Evolutionary conservation across 1,140 invertebrate genomes (phyloP), one percentile per base, ranked within the genome.

Genomic region (Drosophila ambigua): DNA sequence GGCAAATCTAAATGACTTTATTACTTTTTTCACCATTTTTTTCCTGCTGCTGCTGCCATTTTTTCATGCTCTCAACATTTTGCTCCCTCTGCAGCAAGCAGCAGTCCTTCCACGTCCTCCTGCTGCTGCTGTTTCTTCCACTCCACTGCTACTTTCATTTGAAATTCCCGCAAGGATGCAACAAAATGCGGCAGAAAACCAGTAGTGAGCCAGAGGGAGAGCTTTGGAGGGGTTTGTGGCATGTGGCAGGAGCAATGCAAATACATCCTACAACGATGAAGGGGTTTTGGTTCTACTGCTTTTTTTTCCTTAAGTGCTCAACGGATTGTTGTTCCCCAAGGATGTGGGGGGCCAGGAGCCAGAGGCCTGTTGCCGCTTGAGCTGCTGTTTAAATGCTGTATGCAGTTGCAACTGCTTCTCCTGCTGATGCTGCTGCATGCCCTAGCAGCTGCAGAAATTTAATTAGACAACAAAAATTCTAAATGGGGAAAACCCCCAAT

Each of bases 1-100:
- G 76, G 24, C 61, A 83, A 88, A 88, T 88, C 83, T 88, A 89
- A 88, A 88, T 88, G 83, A 88, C 83, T 87, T 87, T 83, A 88
- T 88, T 88, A 83, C 79, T 88, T 76, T 75, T 87, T 87, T 85
- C 54, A 61, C 48, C 55, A 61, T 73, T 77, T 77, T 65, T 65
- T 65, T n/a, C n/a, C 45, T 41, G 26, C 35, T 64, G 49, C 28
- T 78, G 54, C 52, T 44, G 23, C 28, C 26, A 59, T 35, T 44
- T 49, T 59, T 49, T 59, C 41, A 20, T 43, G 13, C 72, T 74
- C 69, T 72, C 72, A 39, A 74, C 72, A 64, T 46, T 71, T 51
- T 63, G 35, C 63, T 64, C 41, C 61, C 68, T 41, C 53, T 60
- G 57, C 58, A 16, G 48, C 45, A 28, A 35, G 24, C 26, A 26